A percentile compares a stretch with the other conserved stretches of the same genome.
phyloP scores from a whole-genome alignment of 1,140 invertebrate genomes.

The Agrilus planipennis region DNA sequence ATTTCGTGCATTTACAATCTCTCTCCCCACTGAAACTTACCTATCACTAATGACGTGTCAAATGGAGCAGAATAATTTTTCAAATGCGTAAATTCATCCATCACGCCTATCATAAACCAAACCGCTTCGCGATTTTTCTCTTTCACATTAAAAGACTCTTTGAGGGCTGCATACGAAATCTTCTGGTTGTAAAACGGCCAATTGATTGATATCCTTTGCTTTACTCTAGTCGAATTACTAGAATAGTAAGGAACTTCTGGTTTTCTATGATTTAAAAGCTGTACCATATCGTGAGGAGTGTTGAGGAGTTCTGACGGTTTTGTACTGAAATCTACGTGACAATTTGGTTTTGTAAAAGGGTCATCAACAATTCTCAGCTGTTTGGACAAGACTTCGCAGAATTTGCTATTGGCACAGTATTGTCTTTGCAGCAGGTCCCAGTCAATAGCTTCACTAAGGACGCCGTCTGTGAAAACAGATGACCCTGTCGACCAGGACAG shows the following conservation, averaged over 20 bases:
- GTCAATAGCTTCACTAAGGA: conserved; percentile 88
- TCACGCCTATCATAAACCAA: conserved; percentile 93
- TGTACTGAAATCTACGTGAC: too few relatives aligned
- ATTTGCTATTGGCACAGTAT: conserved; percentile 70
- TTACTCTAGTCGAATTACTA: too few relatives aligned
- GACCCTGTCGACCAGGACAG: conserved; percentile 96
- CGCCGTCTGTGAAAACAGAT: conserved; percentile 88
- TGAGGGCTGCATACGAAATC: too few relatives aligned
- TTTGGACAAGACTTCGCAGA: conserved; percentile 72
- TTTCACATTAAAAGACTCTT: too few relatives aligned
- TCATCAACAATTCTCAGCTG: conserved; percentile 36
- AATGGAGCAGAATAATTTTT: conserved; percentile 79
- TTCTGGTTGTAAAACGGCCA: too few relatives aligned
- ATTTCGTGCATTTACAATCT: too few relatives aligned
- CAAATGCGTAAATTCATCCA: conserved; percentile 97
- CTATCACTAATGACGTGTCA: conserved; percentile 75
- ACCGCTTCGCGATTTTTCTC: conserved; percentile 59
- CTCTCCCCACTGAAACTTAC: too few relatives aligned
- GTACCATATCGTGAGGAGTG: too few relatives aligned
- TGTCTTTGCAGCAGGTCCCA: conserved; percentile 86
- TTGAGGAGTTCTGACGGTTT: too few relatives aligned
- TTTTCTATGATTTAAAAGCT: too few relatives aligned
- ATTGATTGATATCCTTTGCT: too few relatives aligned
- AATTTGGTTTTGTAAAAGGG: conserved; percentile 27
- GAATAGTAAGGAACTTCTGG: too few relatives aligned